Evolutionary conservation across 2,797 vertebrate genomes (phyloP).

Genomic region (Periophthalmus magnuspinnatus): DNA sequence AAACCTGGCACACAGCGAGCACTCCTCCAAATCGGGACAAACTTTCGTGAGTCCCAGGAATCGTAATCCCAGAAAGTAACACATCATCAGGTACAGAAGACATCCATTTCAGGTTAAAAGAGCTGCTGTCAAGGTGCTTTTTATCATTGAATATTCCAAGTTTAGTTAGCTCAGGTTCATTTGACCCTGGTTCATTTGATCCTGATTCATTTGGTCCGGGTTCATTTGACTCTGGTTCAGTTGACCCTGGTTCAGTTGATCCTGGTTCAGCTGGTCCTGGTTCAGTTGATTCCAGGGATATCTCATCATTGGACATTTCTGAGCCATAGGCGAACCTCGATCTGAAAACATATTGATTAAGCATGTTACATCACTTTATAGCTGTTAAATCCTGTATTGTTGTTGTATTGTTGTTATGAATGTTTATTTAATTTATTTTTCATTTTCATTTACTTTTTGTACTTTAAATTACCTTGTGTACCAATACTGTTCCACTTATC

Average conservation of each 20-base stretch:
- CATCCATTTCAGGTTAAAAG: constrained; percentile 59
- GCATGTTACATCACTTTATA: too few species aligned
- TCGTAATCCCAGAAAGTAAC: constrained; percentile 53
- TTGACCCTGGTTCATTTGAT: neutral
- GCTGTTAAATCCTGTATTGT: too few species aligned
- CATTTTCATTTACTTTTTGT: too few species aligned
- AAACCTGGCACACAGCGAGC: constrained; percentile 42
- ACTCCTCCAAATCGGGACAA: constrained; percentile 38
- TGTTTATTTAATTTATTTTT: too few species aligned
- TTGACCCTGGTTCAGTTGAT: neutral
- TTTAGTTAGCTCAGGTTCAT: neutral
- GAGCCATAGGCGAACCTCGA: neutral
- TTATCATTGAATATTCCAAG: constrained; percentile 40
- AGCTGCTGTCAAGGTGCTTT: neutral
- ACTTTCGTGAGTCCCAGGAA: constrained; percentile 64
- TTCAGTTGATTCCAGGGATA: too few species aligned
- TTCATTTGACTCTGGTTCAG: neutral
- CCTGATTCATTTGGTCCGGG: too few species aligned
- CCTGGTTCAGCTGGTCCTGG: too few species aligned
- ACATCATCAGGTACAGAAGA: constrained; percentile 38
- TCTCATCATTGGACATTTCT: too few species aligned
- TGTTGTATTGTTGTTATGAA: too few species aligned
- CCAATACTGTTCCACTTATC: too few species aligned
- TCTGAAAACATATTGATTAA: neutral
- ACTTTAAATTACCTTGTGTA: too few species aligned